phyloP scores from a whole-genome alignment of 2,888 invertebrate genomes.

The Trichacis sp. region DNA sequence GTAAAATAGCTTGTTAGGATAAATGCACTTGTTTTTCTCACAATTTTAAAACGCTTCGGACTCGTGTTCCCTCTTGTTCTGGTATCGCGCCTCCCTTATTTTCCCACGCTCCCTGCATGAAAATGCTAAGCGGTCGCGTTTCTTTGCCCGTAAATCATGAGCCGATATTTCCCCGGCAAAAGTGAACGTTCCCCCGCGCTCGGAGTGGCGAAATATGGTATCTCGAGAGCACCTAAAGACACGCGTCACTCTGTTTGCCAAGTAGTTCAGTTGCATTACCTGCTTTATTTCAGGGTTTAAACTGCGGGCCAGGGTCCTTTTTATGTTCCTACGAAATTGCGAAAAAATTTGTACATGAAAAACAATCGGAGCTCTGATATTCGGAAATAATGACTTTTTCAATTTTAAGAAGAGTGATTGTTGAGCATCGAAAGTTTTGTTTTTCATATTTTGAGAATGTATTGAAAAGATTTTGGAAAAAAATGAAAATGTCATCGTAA shows the following conservation, averaged over 20 bases:
- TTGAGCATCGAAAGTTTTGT: too few relatives aligned
- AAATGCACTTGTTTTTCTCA: slow-evolving; percentile 6
- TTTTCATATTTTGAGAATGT: too few relatives aligned
- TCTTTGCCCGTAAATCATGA: slow-evolving; percentile 43
- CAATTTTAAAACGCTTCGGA: slow-evolving; percentile 10
- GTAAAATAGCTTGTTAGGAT: too few relatives aligned
- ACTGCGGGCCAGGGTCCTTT: not conserved
- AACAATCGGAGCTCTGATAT: too few relatives aligned
- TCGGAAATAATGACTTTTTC: too few relatives aligned
- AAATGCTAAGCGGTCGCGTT: slow-evolving; percentile 40
- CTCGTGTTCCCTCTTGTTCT: slow-evolving; percentile 46
- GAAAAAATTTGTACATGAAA: too few relatives aligned
- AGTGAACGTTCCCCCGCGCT: slow-evolving; percentile 43
- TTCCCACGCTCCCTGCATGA: slow-evolving; percentile 37
- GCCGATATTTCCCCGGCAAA: slow-evolving; percentile 41
- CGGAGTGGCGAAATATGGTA: slow-evolving; percentile 13
- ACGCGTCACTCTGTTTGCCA: slow-evolving; percentile 15
- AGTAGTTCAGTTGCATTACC: slow-evolving; percentile 8
- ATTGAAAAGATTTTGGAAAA: too few relatives aligned
- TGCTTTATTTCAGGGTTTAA: not conserved
- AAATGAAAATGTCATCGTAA: too few relatives aligned
- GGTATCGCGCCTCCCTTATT: slow-evolving; percentile 50
- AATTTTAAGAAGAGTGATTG: too few relatives aligned
- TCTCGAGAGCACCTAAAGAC: slow-evolving; percentile 3
- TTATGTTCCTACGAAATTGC: too few relatives aligned